Percentiles rank a stretch among this genome's conserved stretches.
Evolutionary conservation across 2,797 vertebrate species (phyloP).

Genomic region (Parotocinclus haroldoi): DNA sequence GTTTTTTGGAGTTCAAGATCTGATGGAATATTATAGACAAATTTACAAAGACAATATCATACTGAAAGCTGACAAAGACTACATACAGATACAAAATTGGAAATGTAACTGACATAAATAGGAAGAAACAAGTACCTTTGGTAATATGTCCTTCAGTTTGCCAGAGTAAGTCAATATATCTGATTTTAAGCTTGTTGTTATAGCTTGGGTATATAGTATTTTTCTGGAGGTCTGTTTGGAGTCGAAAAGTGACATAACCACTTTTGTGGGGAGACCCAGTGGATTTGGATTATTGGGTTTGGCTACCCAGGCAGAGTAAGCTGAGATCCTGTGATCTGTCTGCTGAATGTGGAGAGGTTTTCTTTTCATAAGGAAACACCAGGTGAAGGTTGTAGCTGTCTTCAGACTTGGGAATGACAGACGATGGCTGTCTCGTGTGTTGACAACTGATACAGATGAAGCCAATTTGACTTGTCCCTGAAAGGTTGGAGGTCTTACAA

Average conservation of each 20-base stretch:
- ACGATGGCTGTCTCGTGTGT: conserved; percentile 76
- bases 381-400: conserved; percentile 90
- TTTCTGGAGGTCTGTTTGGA: conserved; percentile 92
- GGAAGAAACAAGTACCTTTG: conserved; percentile 73
- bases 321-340: conserved; percentile 86
- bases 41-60: background rate
- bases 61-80: too few relatives aligned
- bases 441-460: conserved; percentile 70
- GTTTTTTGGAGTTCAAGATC: conserved; percentile 78
- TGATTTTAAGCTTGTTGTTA: conserved; percentile 80
- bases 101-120: background rate
- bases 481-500: conserved; percentile 64
- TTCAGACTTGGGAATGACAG: conserved; percentile 92
- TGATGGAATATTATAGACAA: conserved; percentile 44
- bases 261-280: conserved; percentile 89
- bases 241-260: conserved; percentile 92
- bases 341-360: conserved; percentile 85
- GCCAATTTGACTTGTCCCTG: conserved; percentile 74
- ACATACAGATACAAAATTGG: background rate
- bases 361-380: conserved; percentile 93
- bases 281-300: conserved; percentile 86
- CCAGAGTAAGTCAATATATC: conserved; percentile 91
- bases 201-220: conserved; percentile 86
- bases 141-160: conserved; percentile 88
- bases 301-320: conserved; percentile 86